Base-by-base conservation (phyloP, 2,888 invertebrate genomes). In the Volucella inanis region DNA sequence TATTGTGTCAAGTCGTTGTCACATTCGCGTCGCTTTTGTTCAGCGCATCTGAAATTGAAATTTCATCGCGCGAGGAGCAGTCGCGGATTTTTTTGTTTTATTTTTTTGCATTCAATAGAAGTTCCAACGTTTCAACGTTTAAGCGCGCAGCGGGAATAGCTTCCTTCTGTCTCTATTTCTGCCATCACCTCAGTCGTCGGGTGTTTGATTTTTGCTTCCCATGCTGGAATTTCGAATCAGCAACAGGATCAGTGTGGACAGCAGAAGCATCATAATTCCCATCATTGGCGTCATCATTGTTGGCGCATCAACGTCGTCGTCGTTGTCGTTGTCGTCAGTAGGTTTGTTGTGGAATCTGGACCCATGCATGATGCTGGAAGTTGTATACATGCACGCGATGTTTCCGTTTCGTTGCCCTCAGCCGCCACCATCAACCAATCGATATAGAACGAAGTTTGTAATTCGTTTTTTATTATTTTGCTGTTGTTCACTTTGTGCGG, bases 381-480 rank as follows among this genome's bases (percentile, higher is more conserved):
- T 57, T 67, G 77, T 67, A 77, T 71, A 61, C 61, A 61, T 61
- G 74, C 74, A 68, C 55, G 68, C 55, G 62, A 74, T 38, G 39
- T 62, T 31, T 31, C 6, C 31, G 65, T 15, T 50, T 65, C 57
- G 49, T 55, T 76, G 39, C 65, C 47, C 31, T 31, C 31, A 31
- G 49, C 49, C 81, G 39, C 45, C 15, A 11, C 31, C 38, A 15
- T 54, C 61, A 31, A 11, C n/a, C 57, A 52, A 31, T 47, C 65
- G 9, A 54, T 41, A 38, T 39, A 12, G 43, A 75, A 62, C 68
- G 75, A 70, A 6, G 49, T 84, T 18, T 64, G 75, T 84, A 84
- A 84, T 84, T 84, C 83, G 83, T 84, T 84, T 84, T 84, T 84
- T 84, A 84, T 79, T 79, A 79, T 79, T 79, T 79, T 50, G 64